Evolutionary conservation across 2,797 vertebrate species (phyloP).

Genomic region (Microctenopoma lineatum): DNA sequence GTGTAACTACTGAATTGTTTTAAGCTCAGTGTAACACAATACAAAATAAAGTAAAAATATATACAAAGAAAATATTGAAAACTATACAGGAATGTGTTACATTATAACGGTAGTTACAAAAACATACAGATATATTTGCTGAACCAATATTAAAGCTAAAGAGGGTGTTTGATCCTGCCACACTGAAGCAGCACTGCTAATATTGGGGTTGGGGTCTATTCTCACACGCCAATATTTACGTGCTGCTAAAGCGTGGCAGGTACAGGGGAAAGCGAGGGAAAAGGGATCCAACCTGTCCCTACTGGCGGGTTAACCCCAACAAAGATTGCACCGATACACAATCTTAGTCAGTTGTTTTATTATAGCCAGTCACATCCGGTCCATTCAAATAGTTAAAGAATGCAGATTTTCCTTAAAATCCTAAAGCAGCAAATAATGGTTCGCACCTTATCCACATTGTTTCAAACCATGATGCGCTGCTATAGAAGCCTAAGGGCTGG

Average conservation of each 20-base stretch:
- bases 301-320: slow-evolving; percentile 41
- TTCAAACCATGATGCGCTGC: slow-evolving; percentile 99
- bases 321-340: slow-evolving; percentile 24
- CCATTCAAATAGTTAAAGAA: slow-evolving; percentile 23
- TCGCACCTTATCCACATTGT: slow-evolving; percentile 88
- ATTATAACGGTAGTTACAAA: slow-evolving; percentile 23
- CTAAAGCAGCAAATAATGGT: slow-evolving; percentile 99
- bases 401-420: slow-evolving; percentile 88
- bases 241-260: slow-evolving; percentile 98
- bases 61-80: slow-evolving; percentile 12
- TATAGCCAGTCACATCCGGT: slow-evolving; percentile 33
- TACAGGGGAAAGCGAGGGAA: slow-evolving; percentile 67
- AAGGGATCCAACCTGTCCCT: slow-evolving; percentile 52
- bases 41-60: not conserved
- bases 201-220: slow-evolving; percentile 93
- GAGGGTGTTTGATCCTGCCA: slow-evolving; percentile 84
- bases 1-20: slow-evolving; percentile 40
- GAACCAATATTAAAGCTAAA: slow-evolving; percentile 57
- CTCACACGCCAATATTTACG: slow-evolving; percentile 99
- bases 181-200: slow-evolving; percentile 99
- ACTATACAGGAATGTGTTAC: slow-evolving; percentile 19
- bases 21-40: slow-evolving; percentile 12
- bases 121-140: not conserved
- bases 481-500: slow-evolving; percentile 92
- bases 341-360: slow-evolving; percentile 17